A percentile compares a stretch with the other conserved stretches of the same genome.
phyloP scores from a whole-genome alignment of 2,797 vertebrate species.

The Cyclopterus lumpus region DNA sequence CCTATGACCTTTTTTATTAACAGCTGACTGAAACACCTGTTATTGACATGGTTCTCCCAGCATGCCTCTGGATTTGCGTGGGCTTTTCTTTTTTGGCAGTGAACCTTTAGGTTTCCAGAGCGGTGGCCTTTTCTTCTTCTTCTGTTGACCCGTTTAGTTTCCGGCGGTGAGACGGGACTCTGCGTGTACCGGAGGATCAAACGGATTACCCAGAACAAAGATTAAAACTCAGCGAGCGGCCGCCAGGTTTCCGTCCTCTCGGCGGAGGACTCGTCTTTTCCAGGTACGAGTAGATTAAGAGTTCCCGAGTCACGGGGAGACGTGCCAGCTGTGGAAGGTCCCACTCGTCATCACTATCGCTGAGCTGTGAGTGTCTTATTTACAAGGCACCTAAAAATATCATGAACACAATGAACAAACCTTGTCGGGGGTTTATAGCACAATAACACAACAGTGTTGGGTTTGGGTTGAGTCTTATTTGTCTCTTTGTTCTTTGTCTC shows the following conservation, averaged over 20 bases:
- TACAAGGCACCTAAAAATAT: neutral
- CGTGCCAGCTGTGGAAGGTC: conserved; percentile 14
- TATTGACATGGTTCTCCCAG: neutral
- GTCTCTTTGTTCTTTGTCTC: neutral
- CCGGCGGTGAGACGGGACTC: neutral
- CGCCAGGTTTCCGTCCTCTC: conserved; percentile 1
- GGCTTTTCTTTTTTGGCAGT: neutral
- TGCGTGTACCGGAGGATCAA: conserved; percentile 24
- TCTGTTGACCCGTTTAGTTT: conserved; percentile 29
- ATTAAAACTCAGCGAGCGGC: neutral
- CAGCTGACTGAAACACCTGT: neutral
- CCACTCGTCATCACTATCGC: neutral
- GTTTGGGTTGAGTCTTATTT: neutral
- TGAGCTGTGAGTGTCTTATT: neutral
- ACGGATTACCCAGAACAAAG: conserved; percentile 33
- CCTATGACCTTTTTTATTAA: neutral
- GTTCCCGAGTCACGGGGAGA: neutral
- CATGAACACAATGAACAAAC: neutral
- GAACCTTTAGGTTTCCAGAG: neutral
- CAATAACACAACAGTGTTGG: too few relatives aligned
- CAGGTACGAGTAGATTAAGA: conserved; percentile 15
- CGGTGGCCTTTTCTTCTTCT: too few relatives aligned
- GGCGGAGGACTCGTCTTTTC: neutral
- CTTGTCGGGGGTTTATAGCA: too few relatives aligned
- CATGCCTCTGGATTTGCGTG: neutral